Evolutionary conservation across 2,888 invertebrate genomes (phyloP).

Genomic region (Lymantria dispar): DNA sequence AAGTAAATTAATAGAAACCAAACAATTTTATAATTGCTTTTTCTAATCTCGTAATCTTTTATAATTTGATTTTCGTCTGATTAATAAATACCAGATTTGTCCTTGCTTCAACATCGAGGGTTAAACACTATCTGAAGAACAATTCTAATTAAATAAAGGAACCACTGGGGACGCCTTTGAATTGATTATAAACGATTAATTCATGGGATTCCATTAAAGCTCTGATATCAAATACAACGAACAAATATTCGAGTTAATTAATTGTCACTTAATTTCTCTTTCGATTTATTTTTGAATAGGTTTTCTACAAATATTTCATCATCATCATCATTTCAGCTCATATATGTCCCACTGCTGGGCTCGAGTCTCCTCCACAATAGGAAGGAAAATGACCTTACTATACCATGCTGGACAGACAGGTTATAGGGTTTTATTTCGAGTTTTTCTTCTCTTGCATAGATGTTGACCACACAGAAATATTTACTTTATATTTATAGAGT

Average conservation of each 20-base stretch:
- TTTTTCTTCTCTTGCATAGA: too few relatives aligned
- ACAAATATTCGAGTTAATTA: slow-evolving; percentile 59
- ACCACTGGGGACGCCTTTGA: slow-evolving; percentile 52
- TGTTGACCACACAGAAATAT: too few relatives aligned
- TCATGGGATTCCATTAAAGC: slow-evolving; percentile 46
- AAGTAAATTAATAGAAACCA: too few relatives aligned
- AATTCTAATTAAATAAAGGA: slow-evolving; percentile 50
- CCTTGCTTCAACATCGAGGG: not conserved
- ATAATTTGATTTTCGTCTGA: not conserved
- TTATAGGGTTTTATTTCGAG: too few relatives aligned
- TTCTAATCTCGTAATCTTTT: not conserved
- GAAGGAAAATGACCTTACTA: too few relatives aligned
- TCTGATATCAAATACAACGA: slow-evolving; percentile 51
- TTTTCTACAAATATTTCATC: slow-evolving; percentile 24
- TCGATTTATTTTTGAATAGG: slow-evolving; percentile 26
- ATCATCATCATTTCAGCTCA: not conserved
- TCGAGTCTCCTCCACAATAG: too few relatives aligned
- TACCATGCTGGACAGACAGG: too few relatives aligned
- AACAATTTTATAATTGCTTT: too few relatives aligned
- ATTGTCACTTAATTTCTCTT: slow-evolving; percentile 52
- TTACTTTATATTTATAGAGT: not conserved
- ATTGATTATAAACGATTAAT: slow-evolving; percentile 71
- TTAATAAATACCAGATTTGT: not conserved
- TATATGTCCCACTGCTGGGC: too few relatives aligned
- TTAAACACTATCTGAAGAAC: slow-evolving; percentile 39